Conservation (phyloP, 2,113 vertebrate genomes). For the Thamnaconus septentrionalis region DNA sequence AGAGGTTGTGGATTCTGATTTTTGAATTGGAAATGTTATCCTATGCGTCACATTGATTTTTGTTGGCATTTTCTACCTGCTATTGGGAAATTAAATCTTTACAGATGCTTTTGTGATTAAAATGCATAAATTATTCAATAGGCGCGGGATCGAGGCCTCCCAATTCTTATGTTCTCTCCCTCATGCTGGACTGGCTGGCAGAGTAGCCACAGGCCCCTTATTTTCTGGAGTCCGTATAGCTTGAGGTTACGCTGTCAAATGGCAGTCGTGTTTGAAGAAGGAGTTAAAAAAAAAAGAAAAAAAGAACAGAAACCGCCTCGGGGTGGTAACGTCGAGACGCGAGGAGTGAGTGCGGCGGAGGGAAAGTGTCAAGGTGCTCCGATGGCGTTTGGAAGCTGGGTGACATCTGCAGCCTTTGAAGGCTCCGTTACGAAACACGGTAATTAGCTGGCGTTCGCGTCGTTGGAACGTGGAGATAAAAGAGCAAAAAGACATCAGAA, state of each 20-base stretch:
- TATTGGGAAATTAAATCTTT: no score
- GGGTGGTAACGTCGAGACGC: no score
- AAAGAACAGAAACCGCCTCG: not conserved
- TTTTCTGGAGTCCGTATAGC: conserved; percentile 13
- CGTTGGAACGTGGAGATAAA: conserved; percentile 16
- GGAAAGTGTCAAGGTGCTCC: conserved; percentile 3
- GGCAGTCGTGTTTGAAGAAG: conserved; percentile 15
- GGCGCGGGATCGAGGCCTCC: no score
- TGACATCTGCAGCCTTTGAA: conserved; percentile 30
- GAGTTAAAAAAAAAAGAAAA: conserved; percentile 1
- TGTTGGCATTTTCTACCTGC: no score
- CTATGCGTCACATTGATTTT: no score
- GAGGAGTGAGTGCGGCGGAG: not conserved
- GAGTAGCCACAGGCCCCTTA: conserved; percentile 4
- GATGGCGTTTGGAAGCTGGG: not conserved
- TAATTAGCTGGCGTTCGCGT: conserved; percentile 47
- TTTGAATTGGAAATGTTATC: no score
- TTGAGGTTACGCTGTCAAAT: no score
- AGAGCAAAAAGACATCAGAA: conserved; percentile 46
- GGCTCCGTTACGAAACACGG: conserved; percentile 14
- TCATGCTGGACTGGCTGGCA: conserved; percentile 12
- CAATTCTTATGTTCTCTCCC: not conserved
- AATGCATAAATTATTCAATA: no score
- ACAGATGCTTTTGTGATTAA: no score
- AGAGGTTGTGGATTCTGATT: no score